Evolutionary conservation across 2,888 invertebrate species (phyloP), one percentile per base, ranked within the genome.

Genomic region (Coenonympha arcania): DNA sequence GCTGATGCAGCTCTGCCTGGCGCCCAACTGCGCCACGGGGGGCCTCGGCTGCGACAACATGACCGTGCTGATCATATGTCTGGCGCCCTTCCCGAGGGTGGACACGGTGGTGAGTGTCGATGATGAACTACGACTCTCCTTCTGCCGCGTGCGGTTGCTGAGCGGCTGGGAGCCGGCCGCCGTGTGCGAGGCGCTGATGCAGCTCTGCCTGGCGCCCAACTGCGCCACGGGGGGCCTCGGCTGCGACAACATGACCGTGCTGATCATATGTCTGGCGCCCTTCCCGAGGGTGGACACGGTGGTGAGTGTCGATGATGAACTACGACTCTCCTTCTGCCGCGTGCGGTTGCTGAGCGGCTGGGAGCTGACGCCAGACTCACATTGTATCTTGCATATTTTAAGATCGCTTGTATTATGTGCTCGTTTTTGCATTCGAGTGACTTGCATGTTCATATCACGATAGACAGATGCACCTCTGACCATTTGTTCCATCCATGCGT

Each of bases 41-140:
- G 98, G 98, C 1, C 89, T 98, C 34, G 99, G 99, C 61, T 98
- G 98, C 79, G 99, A 99, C 85, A 99, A 99, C 85, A 99, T 99
- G 99, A 99, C 99, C 16, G 98, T 97, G 3, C 90, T 98, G 26
- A 85, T 98, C 30, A 90, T 98, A 48, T 94, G 95, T 69, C 90
- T 97, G 9, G 65, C 73, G 30, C 84, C 84, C 0, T 84, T 84
- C 73, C 84, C 83, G 6, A 61, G 72, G 11, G 51, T 61, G 16
- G 60, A 68, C 19, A 65, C 66, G 16, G 62, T 68, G 60, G 78
- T 78, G 44, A 63, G 71, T 40, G 1, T 18, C 8, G 8, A 5
- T 15, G n/a, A n/a, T n/a, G n/a, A n/a, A n/a, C n/a, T n/a, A n/a
- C n/a, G n/a, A n/a, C n/a, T n/a, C n/a, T 90, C 93, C 47, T 99